A percentile compares a stretch with the other conserved stretches of the same genome.
Conservation (phyloP, 2,888 invertebrate genomes). For the Podabrus alpinus region DNA sequence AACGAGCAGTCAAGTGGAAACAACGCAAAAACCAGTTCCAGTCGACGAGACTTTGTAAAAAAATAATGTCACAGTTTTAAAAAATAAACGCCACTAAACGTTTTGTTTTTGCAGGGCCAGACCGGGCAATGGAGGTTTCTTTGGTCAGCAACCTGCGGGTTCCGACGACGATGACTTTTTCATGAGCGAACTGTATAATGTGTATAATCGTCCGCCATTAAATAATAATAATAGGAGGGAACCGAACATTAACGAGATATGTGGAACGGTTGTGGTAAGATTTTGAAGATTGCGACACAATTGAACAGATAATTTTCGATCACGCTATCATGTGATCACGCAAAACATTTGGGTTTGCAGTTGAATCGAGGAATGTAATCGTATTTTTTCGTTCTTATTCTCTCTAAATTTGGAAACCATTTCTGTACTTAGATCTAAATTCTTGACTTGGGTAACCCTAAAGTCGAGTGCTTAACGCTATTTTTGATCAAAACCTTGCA, state of each 20-base stretch:
- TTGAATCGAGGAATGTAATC: no score
- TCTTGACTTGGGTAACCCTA: no score
- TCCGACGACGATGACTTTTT: conserved; percentile 46
- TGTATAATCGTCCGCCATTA: neutral
- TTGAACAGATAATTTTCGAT: neutral
- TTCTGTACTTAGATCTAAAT: no score
- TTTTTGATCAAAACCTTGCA: no score
- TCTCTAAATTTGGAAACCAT: no score
- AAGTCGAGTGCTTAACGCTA: no score
- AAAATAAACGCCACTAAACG: neutral
- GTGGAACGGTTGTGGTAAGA: conserved; percentile 4
- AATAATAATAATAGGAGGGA: neutral
- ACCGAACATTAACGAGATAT: neutral
- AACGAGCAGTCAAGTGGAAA: conserved; percentile 24
- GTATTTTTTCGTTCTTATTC: no score
- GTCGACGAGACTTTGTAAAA: neutral
- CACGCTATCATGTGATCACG: neutral
- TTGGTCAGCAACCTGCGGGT: conserved; percentile 21
- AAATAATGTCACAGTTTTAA: neutral
- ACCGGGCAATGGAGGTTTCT: neutral
- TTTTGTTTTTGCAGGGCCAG: neutral
- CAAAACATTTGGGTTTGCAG: no score
- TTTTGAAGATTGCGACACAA: neutral
- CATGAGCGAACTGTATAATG: conserved; percentile 43
- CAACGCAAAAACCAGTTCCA: neutral